A percentile compares a stretch with the other conserved stretches of the same genome.
Conservation (phyloP, 2,888 invertebrate species). For the Cylloceria caligata region DNA sequence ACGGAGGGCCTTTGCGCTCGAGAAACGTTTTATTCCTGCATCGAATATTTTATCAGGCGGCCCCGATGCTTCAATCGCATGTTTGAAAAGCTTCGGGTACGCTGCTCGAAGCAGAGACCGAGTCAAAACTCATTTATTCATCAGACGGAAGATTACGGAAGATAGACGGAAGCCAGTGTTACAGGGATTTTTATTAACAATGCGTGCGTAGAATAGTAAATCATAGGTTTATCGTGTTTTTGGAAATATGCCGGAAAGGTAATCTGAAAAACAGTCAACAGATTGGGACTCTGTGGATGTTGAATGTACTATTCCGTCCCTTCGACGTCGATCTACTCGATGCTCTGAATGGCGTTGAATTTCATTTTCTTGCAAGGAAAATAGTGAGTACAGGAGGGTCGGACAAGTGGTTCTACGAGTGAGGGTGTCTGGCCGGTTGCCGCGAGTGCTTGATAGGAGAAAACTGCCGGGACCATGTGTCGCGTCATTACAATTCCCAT, state of each 20-base stretch:
- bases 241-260: background rate
- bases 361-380: slow-evolving; percentile 60
- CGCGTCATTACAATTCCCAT: slow-evolving; percentile 75
- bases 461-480: slow-evolving; percentile 73
- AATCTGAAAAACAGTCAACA: background rate
- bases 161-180: background rate
- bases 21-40: slow-evolving; percentile 5
- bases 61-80: slow-evolving; percentile 5
- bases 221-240: background rate
- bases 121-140: slow-evolving; percentile 8
- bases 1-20: background rate
- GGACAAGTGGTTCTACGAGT: slow-evolving; percentile 7
- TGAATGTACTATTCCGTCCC: slow-evolving; percentile 15
- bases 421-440: slow-evolving; percentile 56
- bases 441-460: slow-evolving; percentile 64
- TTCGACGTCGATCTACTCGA: slow-evolving; percentile 8
- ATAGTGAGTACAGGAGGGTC: slow-evolving; percentile 38
- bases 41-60: slow-evolving; percentile 24
- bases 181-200: background rate
- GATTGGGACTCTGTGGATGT: slow-evolving; percentile 12
- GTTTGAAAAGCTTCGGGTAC: slow-evolving; percentile 34
- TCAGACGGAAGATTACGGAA: slow-evolving; percentile 5
- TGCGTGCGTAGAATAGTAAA: background rate
- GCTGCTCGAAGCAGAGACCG: background rate
- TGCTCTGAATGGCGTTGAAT: slow-evolving; percentile 64